Percentiles rank a stretch among this genome's conserved stretches.
Conservation (phyloP, 2,113 vertebrate genomes). For the Nansenia antarctica region DNA sequence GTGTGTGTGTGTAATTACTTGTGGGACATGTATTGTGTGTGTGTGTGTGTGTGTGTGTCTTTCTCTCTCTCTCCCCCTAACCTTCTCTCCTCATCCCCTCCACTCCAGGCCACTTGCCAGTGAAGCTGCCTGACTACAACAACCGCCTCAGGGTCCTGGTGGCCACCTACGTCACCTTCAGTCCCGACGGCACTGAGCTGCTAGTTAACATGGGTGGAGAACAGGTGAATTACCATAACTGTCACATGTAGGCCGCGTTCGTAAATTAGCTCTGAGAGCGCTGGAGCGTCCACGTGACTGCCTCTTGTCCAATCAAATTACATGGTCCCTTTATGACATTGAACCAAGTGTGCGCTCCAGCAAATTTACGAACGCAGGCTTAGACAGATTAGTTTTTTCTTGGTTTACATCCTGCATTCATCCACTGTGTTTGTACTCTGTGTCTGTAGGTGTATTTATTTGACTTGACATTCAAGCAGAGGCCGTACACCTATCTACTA, state of each 20-base stretch:
- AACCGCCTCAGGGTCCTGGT: conserved; percentile 93
- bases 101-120: conserved; percentile 88
- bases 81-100: not conserved
- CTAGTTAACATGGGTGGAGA: conserved; percentile 99
- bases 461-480: conserved; percentile 94
- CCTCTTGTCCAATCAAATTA: too few relatives aligned
- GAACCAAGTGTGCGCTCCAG: not conserved
- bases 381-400: too few relatives aligned
- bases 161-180: conserved; percentile 97
- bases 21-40: conserved; percentile 97
- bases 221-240: too few relatives aligned
- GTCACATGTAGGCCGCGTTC: too few relatives aligned
- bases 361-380: not conserved
- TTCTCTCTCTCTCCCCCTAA: not conserved
- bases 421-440: too few relatives aligned
- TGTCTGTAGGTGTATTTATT: conserved; percentile 91
- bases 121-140: conserved; percentile 95
- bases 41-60: conserved; percentile 65
- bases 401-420: too few relatives aligned
- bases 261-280: too few relatives aligned
- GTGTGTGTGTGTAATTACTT: not conserved
- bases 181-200: conserved; percentile 95
- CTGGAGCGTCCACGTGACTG: too few relatives aligned
- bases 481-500: conserved; percentile 92
- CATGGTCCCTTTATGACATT: not conserved